Evolutionary conservation across 2,797 vertebrate genomes (phyloP).

Genomic region (Acropternis orthonyx): DNA sequence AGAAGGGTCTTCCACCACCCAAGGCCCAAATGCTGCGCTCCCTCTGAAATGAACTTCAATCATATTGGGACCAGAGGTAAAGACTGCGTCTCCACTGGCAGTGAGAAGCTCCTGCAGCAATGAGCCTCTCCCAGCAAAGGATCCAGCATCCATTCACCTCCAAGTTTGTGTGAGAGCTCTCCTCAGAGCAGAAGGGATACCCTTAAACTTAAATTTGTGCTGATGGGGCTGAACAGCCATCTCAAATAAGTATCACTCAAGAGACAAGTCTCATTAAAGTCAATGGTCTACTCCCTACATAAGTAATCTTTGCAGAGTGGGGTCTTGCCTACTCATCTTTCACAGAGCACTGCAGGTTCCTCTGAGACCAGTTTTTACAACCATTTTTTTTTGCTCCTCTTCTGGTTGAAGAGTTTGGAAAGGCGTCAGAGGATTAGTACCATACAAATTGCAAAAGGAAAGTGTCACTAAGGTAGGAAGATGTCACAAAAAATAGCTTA

Average conservation of each 20-base stretch:
- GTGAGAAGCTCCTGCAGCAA: not conserved
- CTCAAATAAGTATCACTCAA: not conserved
- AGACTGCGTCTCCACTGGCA: not conserved
- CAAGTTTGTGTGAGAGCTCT: not conserved
- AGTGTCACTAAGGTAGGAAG: slow-evolving; percentile 1
- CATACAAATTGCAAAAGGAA: slow-evolving; percentile 33
- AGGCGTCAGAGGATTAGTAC: slow-evolving; percentile 43
- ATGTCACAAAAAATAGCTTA: slow-evolving; percentile 58
- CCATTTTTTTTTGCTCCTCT: slow-evolving; percentile 24
- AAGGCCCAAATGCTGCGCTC: not conserved
- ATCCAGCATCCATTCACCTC: not conserved
- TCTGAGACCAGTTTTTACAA: slow-evolving; percentile 40
- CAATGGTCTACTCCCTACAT: slow-evolving; percentile 19
- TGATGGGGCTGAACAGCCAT: slow-evolving; percentile 23
- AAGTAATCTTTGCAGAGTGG: slow-evolving; percentile 18
- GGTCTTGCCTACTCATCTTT: slow-evolving; percentile 34
- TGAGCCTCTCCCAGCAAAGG: not conserved
- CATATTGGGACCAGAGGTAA: not conserved
- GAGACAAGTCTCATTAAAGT: not conserved
- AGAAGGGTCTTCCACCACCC: not conserved
- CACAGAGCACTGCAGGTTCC: slow-evolving; percentile 24
- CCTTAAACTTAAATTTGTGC: slow-evolving; percentile 44
- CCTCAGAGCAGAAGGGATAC: not conserved
- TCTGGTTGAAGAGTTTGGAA: slow-evolving; percentile 37
- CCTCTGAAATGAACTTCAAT: not conserved